These are phyloP conservation scores for Sesamia nonagrioides DNA, from an alignment of 1,140 invertebrate genomes.

Conservation along the genomic window DNA sequence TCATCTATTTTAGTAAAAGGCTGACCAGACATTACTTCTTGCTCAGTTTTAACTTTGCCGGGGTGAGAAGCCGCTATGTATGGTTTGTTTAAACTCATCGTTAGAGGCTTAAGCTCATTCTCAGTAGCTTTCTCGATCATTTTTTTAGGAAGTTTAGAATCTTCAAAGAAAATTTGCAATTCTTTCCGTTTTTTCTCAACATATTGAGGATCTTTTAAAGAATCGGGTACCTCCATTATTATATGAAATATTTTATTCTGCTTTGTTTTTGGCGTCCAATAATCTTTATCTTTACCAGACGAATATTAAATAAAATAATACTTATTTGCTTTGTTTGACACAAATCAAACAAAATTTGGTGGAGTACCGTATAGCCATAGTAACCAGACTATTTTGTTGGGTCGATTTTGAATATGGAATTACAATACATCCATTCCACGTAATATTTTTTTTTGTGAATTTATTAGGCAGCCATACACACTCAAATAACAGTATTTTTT, in stretches of 20 bases:
- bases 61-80: slow-evolving; percentile 73
- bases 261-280: neutral
- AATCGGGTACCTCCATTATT: slow-evolving; percentile 53
- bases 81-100: slow-evolving; percentile 57
- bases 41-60: slow-evolving; percentile 74
- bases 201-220: slow-evolving; percentile 50
- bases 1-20: slow-evolving; percentile 79
- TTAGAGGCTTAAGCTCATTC: slow-evolving; percentile 76
- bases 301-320: neutral
- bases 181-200: slow-evolving; percentile 75
- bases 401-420: slow-evolving; percentile 53
- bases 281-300: neutral
- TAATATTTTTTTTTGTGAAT: no score
- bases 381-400: slow-evolving; percentile 48
- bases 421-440: neutral
- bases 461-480: no score
- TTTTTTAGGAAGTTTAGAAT: slow-evolving; percentile 68
- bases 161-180: slow-evolving; percentile 74
- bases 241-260: slow-evolving; percentile 4
- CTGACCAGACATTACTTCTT: slow-evolving; percentile 82
- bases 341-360: slow-evolving; percentile 32
- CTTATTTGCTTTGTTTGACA: slow-evolving; percentile 48
- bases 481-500: no score
- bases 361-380: slow-evolving; percentile 25
- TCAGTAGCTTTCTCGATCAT: slow-evolving; percentile 74